Evolutionary conservation across 2,113 vertebrate species (phyloP), one percentile per base, ranked within the genome.

Genomic region (Galeopterus variegatus): DNA sequence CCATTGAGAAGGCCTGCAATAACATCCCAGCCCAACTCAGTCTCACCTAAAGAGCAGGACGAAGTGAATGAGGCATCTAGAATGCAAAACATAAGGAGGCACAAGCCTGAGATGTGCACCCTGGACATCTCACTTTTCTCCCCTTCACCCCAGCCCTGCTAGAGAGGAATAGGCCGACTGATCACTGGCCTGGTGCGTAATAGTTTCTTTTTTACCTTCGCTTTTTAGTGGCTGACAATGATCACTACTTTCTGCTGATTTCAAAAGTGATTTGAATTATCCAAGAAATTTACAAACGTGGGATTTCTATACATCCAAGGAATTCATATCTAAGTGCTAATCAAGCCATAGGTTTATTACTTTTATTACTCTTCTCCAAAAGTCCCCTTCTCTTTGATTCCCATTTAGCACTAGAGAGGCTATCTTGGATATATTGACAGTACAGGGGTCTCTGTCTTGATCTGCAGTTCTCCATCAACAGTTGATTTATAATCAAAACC

Each of bases 81-180:
- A 23, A 36, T 11, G 3, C 45, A 54, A 33, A 26, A 45, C 19
- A 5, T 19, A 65, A 70, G 56, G 4, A 84, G 24, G 5, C 1
- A 9, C 0, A 8, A 21, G 24, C 18, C 21, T n/a, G 13, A 69
- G 33, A 33, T 10, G 0, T 12, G 17, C 4, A n/a, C 24, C 36
- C 48, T 28, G 11, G 6, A 31, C 1, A 0, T 11, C 64, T 50
- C 76, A n/a, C 4, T 28, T 5, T 1, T 8, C 45, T 52, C 65
- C 21, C 6, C 26, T 64, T 4, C 6, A 24, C 10, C 65, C 1
- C 0, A 2, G 8, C 15, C 21, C 50, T 28, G 33, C 45, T 65
- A 31, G 36, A 69, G 11, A 72, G 6, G 4, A 77, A 62, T 4
- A 7, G 11, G 48, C 23, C 23, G 28, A 28, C 0, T 23, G 60